Base-by-base conservation (phyloP, 2,888 invertebrate genomes). In the Orgyia antiqua region DNA sequence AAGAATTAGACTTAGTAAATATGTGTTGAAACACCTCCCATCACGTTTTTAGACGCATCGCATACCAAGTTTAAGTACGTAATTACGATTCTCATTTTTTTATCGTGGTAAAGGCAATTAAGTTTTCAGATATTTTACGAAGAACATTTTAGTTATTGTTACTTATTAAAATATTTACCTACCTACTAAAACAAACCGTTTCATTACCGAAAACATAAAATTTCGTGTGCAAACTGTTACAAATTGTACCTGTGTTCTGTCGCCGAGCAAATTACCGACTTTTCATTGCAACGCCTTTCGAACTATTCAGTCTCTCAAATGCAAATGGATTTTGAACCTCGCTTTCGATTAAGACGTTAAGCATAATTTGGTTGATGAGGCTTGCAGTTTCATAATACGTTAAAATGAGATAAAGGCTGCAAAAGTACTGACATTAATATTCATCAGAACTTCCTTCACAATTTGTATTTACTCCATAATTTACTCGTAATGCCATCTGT, bases 311-410 rank as follows among this genome's bases (percentile, higher is more conserved):
- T 46, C 39, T 48, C 68, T 68, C 60, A 63, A 60, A 72, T 72
- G 69, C 60, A 70, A 72, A 72, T 68, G 38, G 54, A 55, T 51
- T 58, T 51, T 36, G 41, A 51, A 27, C 29, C 15, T 33, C n/a
- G n/a, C n/a, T n/a, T n/a, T n/a, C n/a, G n/a, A n/a, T n/a, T 42
- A 53, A 49, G 44, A 50, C 55, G 52, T 57, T 51, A 61, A 68
- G 58, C 42, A 47, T 61, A 60, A 70, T 67, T 69, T 66, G 47
- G 55, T 54, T 58, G 46, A 67, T 62, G 64, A 58, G 57, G 52
- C 45, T 38, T 44, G 42, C 40, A 40, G 46, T 51, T 50, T 32
- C 29, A 45, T 60, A 56, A 58, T 51, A 45, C 43, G 39, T 42
- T 53, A 49, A 59, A 58, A 39, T 47, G 50, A 46, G 42, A 47